Percentiles rank a stretch among this genome's conserved stretches.
phyloP scores from a whole-genome alignment of 2,113 vertebrate genomes.

The Elaphurus davidianus region DNA sequence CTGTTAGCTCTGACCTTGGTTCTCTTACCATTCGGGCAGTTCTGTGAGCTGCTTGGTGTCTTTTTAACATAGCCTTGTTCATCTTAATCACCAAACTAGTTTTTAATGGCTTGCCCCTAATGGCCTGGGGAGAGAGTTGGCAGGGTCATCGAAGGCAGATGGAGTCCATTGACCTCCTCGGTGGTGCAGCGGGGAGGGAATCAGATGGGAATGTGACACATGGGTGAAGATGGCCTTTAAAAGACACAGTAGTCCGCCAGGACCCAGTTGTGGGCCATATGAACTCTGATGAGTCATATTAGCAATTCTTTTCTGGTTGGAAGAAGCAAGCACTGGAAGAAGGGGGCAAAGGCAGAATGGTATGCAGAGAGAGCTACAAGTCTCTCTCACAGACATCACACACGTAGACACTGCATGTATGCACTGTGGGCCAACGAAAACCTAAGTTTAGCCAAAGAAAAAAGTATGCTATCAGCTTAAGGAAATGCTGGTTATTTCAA shows the following conservation, averaged over 20 bases:
- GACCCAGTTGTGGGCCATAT: not conserved
- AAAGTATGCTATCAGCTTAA: not conserved
- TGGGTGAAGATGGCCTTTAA: not conserved
- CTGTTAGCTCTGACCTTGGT: not conserved
- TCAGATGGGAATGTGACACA: not conserved
- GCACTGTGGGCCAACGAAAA: accelerated
- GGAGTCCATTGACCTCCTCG: not conserved
- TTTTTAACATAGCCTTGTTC: not conserved
- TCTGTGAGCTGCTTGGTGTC: not conserved
- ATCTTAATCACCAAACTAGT: not conserved
- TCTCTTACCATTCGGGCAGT: not conserved
- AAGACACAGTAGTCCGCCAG: not conserved
- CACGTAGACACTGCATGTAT: accelerated
- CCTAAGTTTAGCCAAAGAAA: not conserved
- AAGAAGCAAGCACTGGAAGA: not conserved
- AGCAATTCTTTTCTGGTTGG: not conserved
- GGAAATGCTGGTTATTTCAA: not conserved
- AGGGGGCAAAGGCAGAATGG: not conserved
- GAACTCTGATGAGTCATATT: not conserved
- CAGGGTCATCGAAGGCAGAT: not conserved
- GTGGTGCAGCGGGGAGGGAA: not conserved
- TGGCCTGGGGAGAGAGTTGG: not conserved
- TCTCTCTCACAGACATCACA: not conserved
- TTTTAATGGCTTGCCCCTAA: not conserved
- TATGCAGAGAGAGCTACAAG: not conserved